Evolutionary conservation across 2,888 invertebrate genomes (phyloP).

Genomic region (Empis livida): DNA sequence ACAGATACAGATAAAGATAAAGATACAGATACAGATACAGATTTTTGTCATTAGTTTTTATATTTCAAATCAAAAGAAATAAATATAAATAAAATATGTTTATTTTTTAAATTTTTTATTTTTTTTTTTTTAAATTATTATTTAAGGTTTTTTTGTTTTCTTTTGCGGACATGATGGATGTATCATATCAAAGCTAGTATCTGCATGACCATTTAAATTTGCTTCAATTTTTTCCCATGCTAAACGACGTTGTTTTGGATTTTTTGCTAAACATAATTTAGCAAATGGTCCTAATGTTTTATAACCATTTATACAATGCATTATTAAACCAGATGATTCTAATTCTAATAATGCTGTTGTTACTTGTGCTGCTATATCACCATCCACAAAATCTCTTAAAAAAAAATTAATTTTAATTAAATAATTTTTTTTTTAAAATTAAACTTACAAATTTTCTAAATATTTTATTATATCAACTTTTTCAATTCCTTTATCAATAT

Average conservation of each 20-base stretch:
- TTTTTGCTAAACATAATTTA: constrained; percentile 25
- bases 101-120: too few relatives aligned
- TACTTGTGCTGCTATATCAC: constrained; percentile 29
- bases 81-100: too few relatives aligned
- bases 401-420: background rate
- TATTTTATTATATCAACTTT: constrained; percentile 24
- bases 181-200: too few relatives aligned
- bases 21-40: too few relatives aligned
- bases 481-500: constrained; percentile 21
- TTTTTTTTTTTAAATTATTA: too few relatives aligned
- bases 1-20: too few relatives aligned
- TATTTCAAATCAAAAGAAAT: too few relatives aligned
- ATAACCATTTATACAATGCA: constrained; percentile 25
- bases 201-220: background rate
- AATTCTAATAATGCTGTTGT: constrained; percentile 25
- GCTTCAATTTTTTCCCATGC: constrained; percentile 20
- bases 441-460: constrained; percentile 26
- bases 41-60: too few relatives aligned
- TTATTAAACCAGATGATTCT: constrained; percentile 21
- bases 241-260: constrained; percentile 21
- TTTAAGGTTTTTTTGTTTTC: too few relatives aligned
- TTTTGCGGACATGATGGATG: too few relatives aligned
- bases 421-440: background rate
- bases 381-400: constrained; percentile 24
- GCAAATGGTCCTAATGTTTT: constrained; percentile 33